Evolutionary conservation across 2,113 vertebrate species (phyloP).

Genomic region (Cynocephalus volans): DNA sequence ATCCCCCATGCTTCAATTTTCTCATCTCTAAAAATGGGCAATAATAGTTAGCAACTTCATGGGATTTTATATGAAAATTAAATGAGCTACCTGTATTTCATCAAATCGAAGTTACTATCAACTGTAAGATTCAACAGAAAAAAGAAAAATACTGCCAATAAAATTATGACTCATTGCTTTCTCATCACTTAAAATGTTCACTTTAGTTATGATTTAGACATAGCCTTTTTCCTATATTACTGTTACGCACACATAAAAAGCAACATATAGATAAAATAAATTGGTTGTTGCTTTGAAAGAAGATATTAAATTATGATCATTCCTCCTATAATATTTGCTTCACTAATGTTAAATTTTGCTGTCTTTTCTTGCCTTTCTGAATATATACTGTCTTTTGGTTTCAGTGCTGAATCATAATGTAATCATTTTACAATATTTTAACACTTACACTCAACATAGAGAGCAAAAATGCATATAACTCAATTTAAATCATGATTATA

Average conservation of each 20-base stretch:
- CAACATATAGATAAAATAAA: slow-evolving; percentile 67
- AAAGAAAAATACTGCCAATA: slow-evolving; percentile 40
- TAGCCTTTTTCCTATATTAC: neutral
- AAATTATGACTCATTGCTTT: slow-evolving; percentile 45
- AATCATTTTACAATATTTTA: slow-evolving; percentile 46
- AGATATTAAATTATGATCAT: slow-evolving; percentile 56
- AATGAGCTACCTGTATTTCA: slow-evolving; percentile 36
- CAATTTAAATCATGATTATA: neutral
- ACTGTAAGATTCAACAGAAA: slow-evolving; percentile 9
- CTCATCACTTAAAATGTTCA: slow-evolving; percentile 58
- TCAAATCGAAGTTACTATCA: slow-evolving; percentile 2
- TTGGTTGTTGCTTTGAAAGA: slow-evolving; percentile 18
- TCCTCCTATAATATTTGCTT: slow-evolving; percentile 20
- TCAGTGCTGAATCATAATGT: neutral
- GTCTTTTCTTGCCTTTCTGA: slow-evolving; percentile 61
- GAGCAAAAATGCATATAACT: neutral
- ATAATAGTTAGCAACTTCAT: neutral
- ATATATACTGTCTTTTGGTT: neutral
- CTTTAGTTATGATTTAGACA: slow-evolving; percentile 53
- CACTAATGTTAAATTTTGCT: neutral
- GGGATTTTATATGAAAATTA: slow-evolving; percentile 56
- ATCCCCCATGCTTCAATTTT: neutral
- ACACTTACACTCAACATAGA: neutral
- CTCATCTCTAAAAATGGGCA: neutral
- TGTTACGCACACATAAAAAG: slow-evolving; percentile 22